Conservation (phyloP, 2,113 vertebrate genomes). For the Sylvilagus bachmani region DNA sequence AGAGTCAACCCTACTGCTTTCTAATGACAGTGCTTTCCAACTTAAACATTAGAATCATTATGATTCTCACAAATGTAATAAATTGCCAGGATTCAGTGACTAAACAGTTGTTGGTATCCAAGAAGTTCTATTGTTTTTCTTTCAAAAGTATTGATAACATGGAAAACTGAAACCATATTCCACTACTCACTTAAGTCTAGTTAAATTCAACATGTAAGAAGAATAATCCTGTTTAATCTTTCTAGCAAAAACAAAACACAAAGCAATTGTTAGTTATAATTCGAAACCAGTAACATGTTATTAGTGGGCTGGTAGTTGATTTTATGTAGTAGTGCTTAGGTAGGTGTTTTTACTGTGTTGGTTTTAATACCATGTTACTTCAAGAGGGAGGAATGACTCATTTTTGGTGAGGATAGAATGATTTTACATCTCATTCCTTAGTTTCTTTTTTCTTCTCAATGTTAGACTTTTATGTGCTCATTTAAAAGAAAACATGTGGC, state of each 20-base stretch:
- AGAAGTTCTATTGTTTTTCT: neutral
- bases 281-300: neutral
- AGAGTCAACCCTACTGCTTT: neutral
- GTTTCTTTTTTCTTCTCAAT: neutral
- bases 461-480: neutral
- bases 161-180: neutral
- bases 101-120: neutral
- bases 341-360: neutral
- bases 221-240: neutral
- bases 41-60: neutral
- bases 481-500: slow-evolving; percentile 44
- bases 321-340: neutral
- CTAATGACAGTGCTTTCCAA: neutral
- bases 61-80: neutral
- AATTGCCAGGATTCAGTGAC: neutral
- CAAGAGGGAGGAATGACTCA: neutral
- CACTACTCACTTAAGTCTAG: neutral
- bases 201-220: neutral
- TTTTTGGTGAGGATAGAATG: neutral
- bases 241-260: neutral
- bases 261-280: neutral
- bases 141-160: neutral
- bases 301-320: neutral
- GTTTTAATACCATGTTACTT: neutral
- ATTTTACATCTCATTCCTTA: neutral